phyloP scores from a whole-genome alignment of 2,113 vertebrate genomes.

The Pelusios castaneus region DNA sequence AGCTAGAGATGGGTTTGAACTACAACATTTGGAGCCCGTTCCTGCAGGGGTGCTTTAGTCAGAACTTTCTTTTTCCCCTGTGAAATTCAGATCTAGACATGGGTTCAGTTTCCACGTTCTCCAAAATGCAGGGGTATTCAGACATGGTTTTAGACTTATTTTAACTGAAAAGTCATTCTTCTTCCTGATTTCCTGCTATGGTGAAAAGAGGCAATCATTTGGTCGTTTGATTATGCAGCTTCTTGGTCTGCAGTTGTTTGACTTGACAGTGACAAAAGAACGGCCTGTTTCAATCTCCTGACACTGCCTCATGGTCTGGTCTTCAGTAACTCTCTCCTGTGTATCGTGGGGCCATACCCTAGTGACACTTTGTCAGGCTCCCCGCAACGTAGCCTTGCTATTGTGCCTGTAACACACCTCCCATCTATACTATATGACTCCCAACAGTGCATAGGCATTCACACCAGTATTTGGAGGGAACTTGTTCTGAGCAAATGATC shows the following conservation, averaged over 20 bases:
- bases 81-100: neutral
- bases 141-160: neutral
- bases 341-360: neutral
- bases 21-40: neutral
- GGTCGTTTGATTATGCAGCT: neutral
- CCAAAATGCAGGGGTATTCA: neutral
- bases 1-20: slow-evolving; percentile 53
- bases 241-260: neutral
- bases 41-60: neutral
- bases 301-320: neutral
- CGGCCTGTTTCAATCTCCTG: slow-evolving; percentile 55
- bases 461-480: neutral
- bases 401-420: neutral
- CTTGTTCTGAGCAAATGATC: neutral
- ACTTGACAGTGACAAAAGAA: slow-evolving; percentile 16
- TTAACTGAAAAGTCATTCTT: neutral
- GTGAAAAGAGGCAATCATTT: neutral
- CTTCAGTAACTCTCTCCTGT: slow-evolving; percentile 21
- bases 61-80: neutral
- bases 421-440: neutral
- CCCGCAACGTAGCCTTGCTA: neutral
- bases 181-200: slow-evolving; percentile 8
- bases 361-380: neutral
- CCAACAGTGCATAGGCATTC: neutral
- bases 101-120: neutral